Percentiles rank a stretch among this genome's conserved stretches.
Evolutionary conservation across 2,797 vertebrate genomes (phyloP).

Genomic region (Gambelia wislizenii): DNA sequence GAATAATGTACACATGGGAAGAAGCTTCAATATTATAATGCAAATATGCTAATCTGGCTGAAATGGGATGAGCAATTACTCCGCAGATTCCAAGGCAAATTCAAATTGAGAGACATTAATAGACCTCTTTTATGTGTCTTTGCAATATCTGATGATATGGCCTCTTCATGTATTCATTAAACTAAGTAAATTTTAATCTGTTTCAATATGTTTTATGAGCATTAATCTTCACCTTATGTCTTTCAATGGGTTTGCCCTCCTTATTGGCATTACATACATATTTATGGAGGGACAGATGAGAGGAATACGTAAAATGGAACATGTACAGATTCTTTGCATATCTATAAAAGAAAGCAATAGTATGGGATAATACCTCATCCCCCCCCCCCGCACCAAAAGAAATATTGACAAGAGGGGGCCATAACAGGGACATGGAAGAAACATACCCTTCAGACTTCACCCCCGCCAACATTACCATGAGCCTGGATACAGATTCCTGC

Average conservation of each 20-base stretch:
- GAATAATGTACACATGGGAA: conserved; percentile 9
- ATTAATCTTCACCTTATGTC: conserved; percentile 70
- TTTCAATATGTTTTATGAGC: conserved; percentile 67
- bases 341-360: conserved; percentile 36
- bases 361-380: conserved; percentile 1
- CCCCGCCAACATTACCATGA: not conserved
- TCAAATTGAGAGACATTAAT: conserved; percentile 65
- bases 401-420: not conserved
- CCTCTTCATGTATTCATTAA: conserved; percentile 61
- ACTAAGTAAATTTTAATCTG: conserved; percentile 62
- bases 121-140: conserved; percentile 60
- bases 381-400: not conserved
- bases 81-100: conserved; percentile 52
- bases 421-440: conserved; percentile 14
- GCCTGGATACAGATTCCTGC: not conserved
- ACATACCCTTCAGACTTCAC: not conserved
- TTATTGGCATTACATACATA: conserved; percentile 33
- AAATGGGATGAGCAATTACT: conserved; percentile 57
- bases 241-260: conserved; percentile 59
- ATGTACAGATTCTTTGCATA: conserved; percentile 48
- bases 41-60: conserved; percentile 47
- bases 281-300: conserved; percentile 31
- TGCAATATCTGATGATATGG: conserved; percentile 62
- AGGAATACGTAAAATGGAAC: conserved; percentile 32
- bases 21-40: conserved; percentile 34